These are phyloP conservation scores for Hydrotaea diabolus DNA, from an alignment of 2,888 invertebrate species.

Conservation along the genomic window DNA sequence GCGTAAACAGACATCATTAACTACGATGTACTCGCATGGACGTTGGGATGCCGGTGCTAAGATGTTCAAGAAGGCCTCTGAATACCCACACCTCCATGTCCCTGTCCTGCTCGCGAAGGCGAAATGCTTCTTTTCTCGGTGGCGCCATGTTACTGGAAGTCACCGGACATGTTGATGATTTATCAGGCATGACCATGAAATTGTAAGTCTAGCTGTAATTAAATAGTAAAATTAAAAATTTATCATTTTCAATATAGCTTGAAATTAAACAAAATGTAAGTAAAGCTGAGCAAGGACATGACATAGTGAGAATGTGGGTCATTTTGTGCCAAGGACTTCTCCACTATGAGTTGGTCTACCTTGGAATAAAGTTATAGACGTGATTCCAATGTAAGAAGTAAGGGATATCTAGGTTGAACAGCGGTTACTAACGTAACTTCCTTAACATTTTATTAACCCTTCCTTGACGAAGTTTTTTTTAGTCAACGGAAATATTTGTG, in stretches of 20 bases:
- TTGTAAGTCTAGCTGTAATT: constrained; percentile 3
- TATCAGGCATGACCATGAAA: constrained; percentile 22
- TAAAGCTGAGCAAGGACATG: background rate
- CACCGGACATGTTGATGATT: background rate
- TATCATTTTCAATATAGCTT: constrained; percentile 27
- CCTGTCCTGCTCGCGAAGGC: too few relatives aligned
- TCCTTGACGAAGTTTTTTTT: too few relatives aligned
- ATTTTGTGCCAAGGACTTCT: too few relatives aligned
- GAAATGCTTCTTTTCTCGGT: background rate
- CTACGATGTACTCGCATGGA: background rate
- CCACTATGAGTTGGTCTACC: too few relatives aligned
- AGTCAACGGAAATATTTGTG: too few relatives aligned
- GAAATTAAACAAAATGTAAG: constrained; percentile 6
- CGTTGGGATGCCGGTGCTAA: background rate
- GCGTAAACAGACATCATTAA: background rate
- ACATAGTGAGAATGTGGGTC: background rate
- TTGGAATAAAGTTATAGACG: too few relatives aligned
- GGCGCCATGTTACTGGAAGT: too few relatives aligned
- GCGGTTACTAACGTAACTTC: too few relatives aligned
- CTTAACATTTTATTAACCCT: too few relatives aligned
- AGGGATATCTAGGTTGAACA: too few relatives aligned
- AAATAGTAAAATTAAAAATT: constrained; percentile 9
- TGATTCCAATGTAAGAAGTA: too few relatives aligned
- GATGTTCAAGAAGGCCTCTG: background rate
- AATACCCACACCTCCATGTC: background rate